A percentile compares a stretch with the other conserved stretches of the same genome.
phyloP scores from a whole-genome alignment of 1,140 invertebrate genomes.

The Heliothis virescens region DNA sequence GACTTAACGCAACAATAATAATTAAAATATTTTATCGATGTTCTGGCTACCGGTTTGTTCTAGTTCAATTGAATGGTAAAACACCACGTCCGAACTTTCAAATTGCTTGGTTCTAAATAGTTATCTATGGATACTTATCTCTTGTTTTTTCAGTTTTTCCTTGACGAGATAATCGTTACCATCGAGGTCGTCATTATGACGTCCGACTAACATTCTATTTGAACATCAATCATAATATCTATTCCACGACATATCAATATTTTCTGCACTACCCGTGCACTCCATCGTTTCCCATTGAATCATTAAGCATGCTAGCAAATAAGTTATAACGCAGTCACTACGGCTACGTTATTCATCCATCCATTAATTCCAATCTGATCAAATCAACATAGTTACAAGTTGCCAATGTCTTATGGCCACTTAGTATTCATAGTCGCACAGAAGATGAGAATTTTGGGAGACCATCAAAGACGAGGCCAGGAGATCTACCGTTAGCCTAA shows the following conservation, averaged over 20 bases:
- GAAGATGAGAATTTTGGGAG: constrained; percentile 40
- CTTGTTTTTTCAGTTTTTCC: neutral
- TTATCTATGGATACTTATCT: neutral
- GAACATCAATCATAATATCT: neutral
- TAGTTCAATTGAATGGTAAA: constrained; percentile 12
- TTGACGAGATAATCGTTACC: constrained; percentile 5
- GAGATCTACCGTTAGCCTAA: constrained; percentile 20
- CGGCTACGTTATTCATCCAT: constrained; percentile 2
- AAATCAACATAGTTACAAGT: constrained; percentile 30
- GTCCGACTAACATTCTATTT: too few species aligned
- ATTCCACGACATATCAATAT: neutral
- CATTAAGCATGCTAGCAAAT: constrained; percentile 15
- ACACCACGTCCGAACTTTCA: neutral
- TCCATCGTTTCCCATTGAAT: constrained; percentile 28
- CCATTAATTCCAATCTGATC: constrained; percentile 31
- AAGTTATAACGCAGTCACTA: neutral
- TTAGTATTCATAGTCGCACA: constrained; percentile 26
- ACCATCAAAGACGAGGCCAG: neutral
- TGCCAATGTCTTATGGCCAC: constrained; percentile 9
- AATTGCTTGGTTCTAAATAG: neutral
- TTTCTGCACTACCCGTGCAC: neutral
- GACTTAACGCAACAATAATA: constrained; percentile 19
- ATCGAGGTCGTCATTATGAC: neutral
- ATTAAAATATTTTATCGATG: constrained; percentile 20
- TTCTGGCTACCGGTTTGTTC: constrained; percentile 18